Evolutionary conservation across 2,888 invertebrate species (phyloP).

Genomic region (Bibio marci): DNA sequence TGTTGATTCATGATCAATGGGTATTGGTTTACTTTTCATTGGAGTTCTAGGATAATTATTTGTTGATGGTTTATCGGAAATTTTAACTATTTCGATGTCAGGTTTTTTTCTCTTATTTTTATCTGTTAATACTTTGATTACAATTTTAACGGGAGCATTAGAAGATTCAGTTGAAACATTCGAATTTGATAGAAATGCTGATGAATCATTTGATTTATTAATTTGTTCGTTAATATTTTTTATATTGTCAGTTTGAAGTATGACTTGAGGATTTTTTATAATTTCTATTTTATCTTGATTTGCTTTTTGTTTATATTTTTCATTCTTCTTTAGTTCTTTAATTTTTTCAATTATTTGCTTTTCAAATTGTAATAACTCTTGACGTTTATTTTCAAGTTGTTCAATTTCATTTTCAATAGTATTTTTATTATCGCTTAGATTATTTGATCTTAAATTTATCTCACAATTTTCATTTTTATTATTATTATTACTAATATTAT

Average conservation of each 20-base stretch:
- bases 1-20: slow-evolving; percentile 17
- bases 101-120: slow-evolving; percentile 1
- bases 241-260: too few relatives aligned
- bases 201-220: neutral
- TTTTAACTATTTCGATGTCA: too few relatives aligned
- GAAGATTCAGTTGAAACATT: neutral
- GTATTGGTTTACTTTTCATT: slow-evolving; percentile 3
- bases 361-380: slow-evolving; percentile 18
- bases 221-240: neutral
- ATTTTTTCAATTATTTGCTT: slow-evolving; percentile 16
- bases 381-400: slow-evolving; percentile 11
- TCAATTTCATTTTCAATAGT: slow-evolving; percentile 6
- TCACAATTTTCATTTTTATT: too few relatives aligned
- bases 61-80: slow-evolving; percentile 8
- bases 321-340: slow-evolving; percentile 2
- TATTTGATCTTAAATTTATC: slow-evolving; percentile 4
- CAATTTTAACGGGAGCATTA: slow-evolving; percentile 17
- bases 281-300: slow-evolving; percentile 5
- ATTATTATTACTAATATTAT: too few relatives aligned
- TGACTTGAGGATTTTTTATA: too few relatives aligned
- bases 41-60: slow-evolving; percentile 8
- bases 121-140: slow-evolving; percentile 17
- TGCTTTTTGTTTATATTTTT: neutral
- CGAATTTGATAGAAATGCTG: neutral
- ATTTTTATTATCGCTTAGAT: slow-evolving; percentile 4